Conservation (phyloP, 2,113 vertebrate species). For the Erythrolamprus reginae region DNA sequence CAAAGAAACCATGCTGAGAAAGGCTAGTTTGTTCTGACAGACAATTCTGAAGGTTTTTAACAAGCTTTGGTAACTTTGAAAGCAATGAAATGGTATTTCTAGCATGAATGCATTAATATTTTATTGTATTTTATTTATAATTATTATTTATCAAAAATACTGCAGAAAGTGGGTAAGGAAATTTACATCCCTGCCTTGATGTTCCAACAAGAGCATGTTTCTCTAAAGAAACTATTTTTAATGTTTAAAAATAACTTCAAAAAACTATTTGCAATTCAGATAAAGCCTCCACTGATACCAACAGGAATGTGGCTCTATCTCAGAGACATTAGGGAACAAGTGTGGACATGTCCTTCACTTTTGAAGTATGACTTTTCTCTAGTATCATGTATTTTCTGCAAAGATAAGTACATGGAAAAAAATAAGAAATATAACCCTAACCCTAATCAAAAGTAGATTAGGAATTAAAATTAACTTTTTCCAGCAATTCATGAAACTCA, state of each 20-base stretch:
- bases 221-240: not conserved
- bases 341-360: not conserved
- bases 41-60: not conserved
- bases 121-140: not conserved
- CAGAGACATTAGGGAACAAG: not conserved
- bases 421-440: not conserved
- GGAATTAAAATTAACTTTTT: not conserved
- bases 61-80: not conserved
- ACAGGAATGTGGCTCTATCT: not conserved
- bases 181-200: not conserved
- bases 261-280: not conserved
- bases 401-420: not conserved
- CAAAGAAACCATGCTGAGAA: not conserved
- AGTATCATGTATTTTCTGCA: not conserved
- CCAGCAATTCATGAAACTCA: not conserved
- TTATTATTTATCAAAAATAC: not conserved
- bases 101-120: not conserved
- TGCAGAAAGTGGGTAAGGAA: not conserved
- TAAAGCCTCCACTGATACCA: not conserved
- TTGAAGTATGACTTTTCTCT: not conserved
- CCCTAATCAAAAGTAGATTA: too few relatives aligned
- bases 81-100: not conserved
- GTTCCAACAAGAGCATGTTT: not conserved
- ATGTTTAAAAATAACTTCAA: not conserved
- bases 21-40: not conserved